Evolutionary conservation across 1,140 invertebrate genomes (phyloP).

Genomic region (Zaprionus tsacasi): DNA sequence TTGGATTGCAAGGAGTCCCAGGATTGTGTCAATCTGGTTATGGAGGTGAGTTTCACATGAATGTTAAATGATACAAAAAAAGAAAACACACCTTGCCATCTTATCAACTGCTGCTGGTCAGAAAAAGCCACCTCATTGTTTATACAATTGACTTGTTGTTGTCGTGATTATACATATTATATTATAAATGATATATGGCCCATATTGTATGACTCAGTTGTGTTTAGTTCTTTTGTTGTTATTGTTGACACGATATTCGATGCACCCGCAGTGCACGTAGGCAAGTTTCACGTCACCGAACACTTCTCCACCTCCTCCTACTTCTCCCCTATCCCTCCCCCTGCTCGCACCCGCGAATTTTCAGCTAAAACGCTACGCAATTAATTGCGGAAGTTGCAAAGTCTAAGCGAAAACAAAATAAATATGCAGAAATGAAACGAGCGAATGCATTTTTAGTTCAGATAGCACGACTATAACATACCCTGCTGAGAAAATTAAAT

Average conservation of each 20-base stretch:
- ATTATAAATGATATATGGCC: constrained; percentile 52
- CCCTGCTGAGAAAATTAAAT: constrained; percentile 5
- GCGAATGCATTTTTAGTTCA: neutral
- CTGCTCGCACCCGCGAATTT: constrained; percentile 3
- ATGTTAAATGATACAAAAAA: neutral
- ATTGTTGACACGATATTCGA: constrained; percentile 5
- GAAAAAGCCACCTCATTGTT: constrained; percentile 37
- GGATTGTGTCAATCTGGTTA: constrained; percentile 97
- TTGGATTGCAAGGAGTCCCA: constrained; percentile 98
- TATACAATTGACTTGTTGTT: constrained; percentile 11
- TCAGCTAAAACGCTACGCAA: constrained; percentile 68
- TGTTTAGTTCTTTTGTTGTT: constrained; percentile 2
- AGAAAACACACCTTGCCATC: neutral
- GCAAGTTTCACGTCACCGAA: constrained; percentile 53
- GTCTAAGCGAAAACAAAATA: constrained; percentile 60
- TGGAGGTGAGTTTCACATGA: constrained; percentile 94
- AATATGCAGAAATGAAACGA: constrained; percentile 33
- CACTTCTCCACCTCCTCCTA: neutral
- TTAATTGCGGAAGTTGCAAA: constrained; percentile 80
- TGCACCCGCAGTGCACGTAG: constrained; percentile 61
- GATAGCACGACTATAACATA: neutral
- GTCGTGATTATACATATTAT: constrained; percentile 9
- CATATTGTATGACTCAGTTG: constrained; percentile 60
- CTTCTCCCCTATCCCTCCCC: neutral
- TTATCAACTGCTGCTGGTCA: constrained; percentile 23